Evolutionary conservation across 2,797 vertebrate species (phyloP).

Genomic region (Buphagus erythrorhynchus): DNA sequence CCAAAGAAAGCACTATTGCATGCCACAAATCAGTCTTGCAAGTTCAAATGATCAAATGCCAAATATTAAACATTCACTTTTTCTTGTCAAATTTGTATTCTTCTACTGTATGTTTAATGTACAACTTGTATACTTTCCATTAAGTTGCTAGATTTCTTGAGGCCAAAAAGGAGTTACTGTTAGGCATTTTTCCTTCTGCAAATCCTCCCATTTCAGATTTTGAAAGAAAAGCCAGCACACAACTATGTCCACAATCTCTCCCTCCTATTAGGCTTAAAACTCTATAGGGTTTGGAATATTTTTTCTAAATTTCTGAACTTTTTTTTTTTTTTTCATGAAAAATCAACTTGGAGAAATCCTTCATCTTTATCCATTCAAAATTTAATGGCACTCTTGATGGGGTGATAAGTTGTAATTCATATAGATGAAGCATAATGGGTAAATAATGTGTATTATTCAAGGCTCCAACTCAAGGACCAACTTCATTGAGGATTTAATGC

Average conservation of each 20-base stretch:
- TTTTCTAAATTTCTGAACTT: neutral
- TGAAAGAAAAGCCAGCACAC: neutral
- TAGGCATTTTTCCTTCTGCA: neutral
- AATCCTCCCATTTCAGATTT: neutral
- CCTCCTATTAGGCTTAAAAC: neutral
- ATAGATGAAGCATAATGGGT: neutral
- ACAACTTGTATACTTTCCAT: slow-evolving; percentile 22
- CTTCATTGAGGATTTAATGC: neutral
- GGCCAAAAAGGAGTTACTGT: neutral
- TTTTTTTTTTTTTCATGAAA: neutral
- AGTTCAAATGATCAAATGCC: slow-evolving; percentile 64
- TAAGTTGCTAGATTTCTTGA: slow-evolving; percentile 3
- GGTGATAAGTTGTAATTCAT: neutral
- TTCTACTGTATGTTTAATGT: slow-evolving; percentile 19
- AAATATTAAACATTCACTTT: slow-evolving; percentile 63
- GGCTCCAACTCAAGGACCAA: neutral
- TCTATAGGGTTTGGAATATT: neutral
- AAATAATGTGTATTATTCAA: neutral
- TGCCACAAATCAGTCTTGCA: slow-evolving; percentile 60
- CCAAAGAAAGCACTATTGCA: slow-evolving; percentile 64
- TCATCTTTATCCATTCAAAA: neutral
- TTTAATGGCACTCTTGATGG: neutral
- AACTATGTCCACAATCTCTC: neutral
- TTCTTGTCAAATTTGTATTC: slow-evolving; percentile 59
- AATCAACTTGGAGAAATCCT: neutral